Base-by-base conservation (phyloP, 2,113 vertebrate species). In the Petrocephalus zakoni region DNA sequence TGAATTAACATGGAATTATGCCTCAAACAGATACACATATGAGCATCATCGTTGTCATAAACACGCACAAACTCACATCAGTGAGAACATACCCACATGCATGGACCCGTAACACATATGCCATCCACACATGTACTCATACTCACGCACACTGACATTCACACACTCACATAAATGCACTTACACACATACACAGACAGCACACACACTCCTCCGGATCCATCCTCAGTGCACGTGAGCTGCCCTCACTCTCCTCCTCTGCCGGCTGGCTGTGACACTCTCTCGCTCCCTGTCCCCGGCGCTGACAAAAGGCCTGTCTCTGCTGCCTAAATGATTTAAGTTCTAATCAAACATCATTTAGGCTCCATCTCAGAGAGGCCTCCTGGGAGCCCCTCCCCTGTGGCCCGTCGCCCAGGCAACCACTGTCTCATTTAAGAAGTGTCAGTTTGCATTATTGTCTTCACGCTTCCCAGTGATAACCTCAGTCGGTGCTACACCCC, bases 361-460 rank as follows among this genome's bases (percentile, higher is more conserved):
- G 96, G 96, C 96, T 95, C 96, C 96, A 97, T 97, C 97, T 96
- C 96, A 87, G 96, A 94, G 95, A 94, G 92, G 95, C 95, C 96
- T 96, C 96, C 95, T 91, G 93, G 95, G 96, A 97, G 96, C 97
- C 88, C 95, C 94, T 95, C 96, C 97, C 97, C 96, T 96, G 95
- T 95, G 96, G 97, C 97, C 95, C 93, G 98, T 99, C 97, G 96
- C 97, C 97, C 97, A 96, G 97, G 97, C 96, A 98, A 99, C 98
- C 95, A 81, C 97, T 96, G 97, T 97, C 98, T 98, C 97, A 99
- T 99, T 98, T 98, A 97, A 98, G 95, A 98, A 98, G 97, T 99
- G 98, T 99, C 98, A 98, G 97, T 97, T 98, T 98, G 97, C 96
- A 97, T 99, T 99, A 98, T 98, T 98, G 98, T 98, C 97, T 98